These are phyloP conservation scores for Tapirus terrestris DNA, from an alignment of 2,113 vertebrate species.

Conservation along the genomic window DNA sequence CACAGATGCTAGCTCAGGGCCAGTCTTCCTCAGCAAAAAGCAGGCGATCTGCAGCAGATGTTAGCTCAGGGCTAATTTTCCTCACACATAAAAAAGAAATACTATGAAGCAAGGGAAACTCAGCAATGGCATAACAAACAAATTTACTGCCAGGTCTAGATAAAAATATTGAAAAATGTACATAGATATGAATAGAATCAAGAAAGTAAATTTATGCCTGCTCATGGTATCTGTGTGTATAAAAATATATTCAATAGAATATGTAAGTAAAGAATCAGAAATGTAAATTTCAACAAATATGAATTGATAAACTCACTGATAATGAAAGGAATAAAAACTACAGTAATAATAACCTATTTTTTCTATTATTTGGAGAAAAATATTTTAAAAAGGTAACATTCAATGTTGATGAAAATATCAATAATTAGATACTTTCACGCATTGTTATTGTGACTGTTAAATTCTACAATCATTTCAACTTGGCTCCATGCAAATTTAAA, in stretches of 20 bases:
- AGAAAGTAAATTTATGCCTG: not conserved
- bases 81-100: not conserved
- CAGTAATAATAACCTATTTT: not conserved
- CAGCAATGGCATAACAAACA: not conserved
- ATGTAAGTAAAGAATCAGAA: not conserved
- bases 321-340: not conserved
- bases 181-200: not conserved
- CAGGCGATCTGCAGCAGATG: no score
- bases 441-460: not conserved
- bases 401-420: not conserved
- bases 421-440: not conserved
- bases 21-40: no score
- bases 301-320: not conserved
- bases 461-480: not conserved
- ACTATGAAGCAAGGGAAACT: not conserved
- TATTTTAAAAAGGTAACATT: not conserved
- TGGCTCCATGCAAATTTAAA: not conserved
- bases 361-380: not conserved
- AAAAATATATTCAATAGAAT: not conserved
- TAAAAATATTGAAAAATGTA: not conserved
- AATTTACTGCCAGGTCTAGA: not conserved
- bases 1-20: no score
- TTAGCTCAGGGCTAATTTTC: no score
- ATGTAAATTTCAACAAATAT: not conserved
- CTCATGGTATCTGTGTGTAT: not conserved